Evolutionary conservation across 2,113 vertebrate species (phyloP), one percentile per base, ranked within the genome.

Genomic region (Mionectes macconnelli): DNA sequence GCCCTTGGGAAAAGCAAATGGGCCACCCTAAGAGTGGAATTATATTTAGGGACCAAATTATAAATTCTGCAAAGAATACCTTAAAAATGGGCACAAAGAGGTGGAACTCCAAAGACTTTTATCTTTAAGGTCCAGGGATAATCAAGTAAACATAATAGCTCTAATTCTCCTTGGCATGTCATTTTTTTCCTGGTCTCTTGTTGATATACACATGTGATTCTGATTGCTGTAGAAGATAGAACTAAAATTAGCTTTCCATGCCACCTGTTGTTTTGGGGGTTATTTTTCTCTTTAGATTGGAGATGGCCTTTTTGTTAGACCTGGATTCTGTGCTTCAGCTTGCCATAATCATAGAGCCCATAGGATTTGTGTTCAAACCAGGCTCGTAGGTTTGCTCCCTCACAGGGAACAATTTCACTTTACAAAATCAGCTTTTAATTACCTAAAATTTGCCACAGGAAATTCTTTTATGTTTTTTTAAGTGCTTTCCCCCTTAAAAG

Each of bases 381-480:
- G 37, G 33, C 40, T 60, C 64, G 20, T 10, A 63, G 39, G 28
- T 42, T 70, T 42, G 3, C 63, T 92, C 28, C 28, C 47, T 90
- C 40, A 62, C 23, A 44, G 49, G 77, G 64, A 93, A 45, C 47
- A 89, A 93, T 84, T 95, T 70, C 25, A 53, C 74, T 83, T 52
- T 7, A 55, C 62, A 70, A 75, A 89, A 93, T 89, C 62, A 45
- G 27, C 70, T 91, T 86, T 77, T 81, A 81, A 77, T 93, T 79
- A 35, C n/a, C 33, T 90, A 55, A 96, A 94, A 91, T 88, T 93
- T 94, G 39, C 59, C 50, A 80, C 55, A 74, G 90, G 72, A 94
- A 88, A 88, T 93, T 64, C 70, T 75, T 89, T 79, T 68, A 80
- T 84, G 31, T 17, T 64, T 94, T 94, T 82, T 68, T 31, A 49